Evolutionary conservation across 2,888 invertebrate genomes (phyloP).

Genomic region (Dromius quadrimaculatus): DNA sequence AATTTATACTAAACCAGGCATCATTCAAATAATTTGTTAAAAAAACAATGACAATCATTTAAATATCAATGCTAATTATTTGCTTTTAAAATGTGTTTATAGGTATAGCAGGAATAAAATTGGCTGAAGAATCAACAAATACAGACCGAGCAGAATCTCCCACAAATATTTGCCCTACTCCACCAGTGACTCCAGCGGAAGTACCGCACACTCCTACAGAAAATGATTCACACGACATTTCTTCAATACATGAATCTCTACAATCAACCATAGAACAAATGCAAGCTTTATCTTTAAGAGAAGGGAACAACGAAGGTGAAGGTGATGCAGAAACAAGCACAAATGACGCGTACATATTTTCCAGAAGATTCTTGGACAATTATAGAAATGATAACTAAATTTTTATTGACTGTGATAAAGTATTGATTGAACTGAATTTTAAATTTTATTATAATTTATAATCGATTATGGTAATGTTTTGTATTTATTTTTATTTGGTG

Average conservation of each 20-base stretch:
- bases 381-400: slow-evolving; percentile 41
- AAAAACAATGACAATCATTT: neutral
- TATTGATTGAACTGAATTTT: slow-evolving; percentile 6
- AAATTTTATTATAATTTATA: slow-evolving; percentile 4
- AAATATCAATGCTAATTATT: neutral
- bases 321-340: slow-evolving; percentile 9
- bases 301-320: slow-evolving; percentile 27
- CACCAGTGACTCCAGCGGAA: slow-evolving; percentile 50
- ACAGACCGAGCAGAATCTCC: slow-evolving; percentile 42
- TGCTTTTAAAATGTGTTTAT: slow-evolving; percentile 1
- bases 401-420: slow-evolving; percentile 27
- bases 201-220: slow-evolving; percentile 41
- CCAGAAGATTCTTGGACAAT: slow-evolving; percentile 19
- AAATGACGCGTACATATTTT: slow-evolving; percentile 28
- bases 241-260: slow-evolving; percentile 33
- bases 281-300: slow-evolving; percentile 31
- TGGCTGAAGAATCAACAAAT: slow-evolving; percentile 35
- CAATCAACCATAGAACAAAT: slow-evolving; percentile 47
- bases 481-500: slow-evolving; percentile 24
- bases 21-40: no score
- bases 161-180: slow-evolving; percentile 35
- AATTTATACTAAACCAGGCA: no score
- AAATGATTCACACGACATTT: slow-evolving; percentile 1
- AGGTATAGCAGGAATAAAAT: slow-evolving; percentile 48
- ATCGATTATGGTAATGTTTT: neutral